Base-by-base conservation (phyloP, 64 coral and sea anemone species). In the Dendrophyllia cribrosa region DNA sequence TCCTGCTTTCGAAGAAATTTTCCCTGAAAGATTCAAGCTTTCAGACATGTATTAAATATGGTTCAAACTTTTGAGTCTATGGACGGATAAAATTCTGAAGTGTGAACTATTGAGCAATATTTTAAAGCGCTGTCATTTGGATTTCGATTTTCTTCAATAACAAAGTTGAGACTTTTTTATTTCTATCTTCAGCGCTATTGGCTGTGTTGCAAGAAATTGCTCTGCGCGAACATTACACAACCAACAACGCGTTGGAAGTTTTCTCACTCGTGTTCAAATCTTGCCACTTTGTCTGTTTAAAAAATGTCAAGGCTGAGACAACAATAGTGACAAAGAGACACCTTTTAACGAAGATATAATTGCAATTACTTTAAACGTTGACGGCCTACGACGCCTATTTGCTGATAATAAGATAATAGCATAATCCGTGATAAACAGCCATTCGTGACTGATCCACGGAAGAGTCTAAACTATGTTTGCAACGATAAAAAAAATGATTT, bases 341-440 rank as follows among this genome's bases (percentile, higher is more conserved):
- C 6, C 80, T 67, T 84, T 84, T 22, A 84, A 68, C 60, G 44
- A 51, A 84, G 63, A 24, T 84, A 67, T 84, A 84, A 79, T 67
- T 67, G 62, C 80, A 84, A 51, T 84, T 84, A 84, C 80, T 84
- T 75, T 48, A 82, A 68, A 67, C 62, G 61, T n/a, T 67, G 80
- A 84, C 12, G 80, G 80, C 8, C 6, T 13, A 50, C 34, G 44
- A 67, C n/a, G 62, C 20, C 64, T 66, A 66, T 66, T 51, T 45
- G 34, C 62, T 50, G 80, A 84, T 84, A 84, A 84, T 51, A 26
- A 15, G 80, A 84, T 84, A 67, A 50, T 8, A 23, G 7, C 4
- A 5, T 84, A 84, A 84, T 84, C 80, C 47, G 7, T 84, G 80
- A 84, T 84, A 84, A 84, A 84, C 60, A 84, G 43, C 46, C 45